Percentiles rank a stretch among this genome's conserved stretches.
Evolutionary conservation across 2,797 vertebrate genomes (phyloP).

Genomic region (Sebastes trivittatus): DNA sequence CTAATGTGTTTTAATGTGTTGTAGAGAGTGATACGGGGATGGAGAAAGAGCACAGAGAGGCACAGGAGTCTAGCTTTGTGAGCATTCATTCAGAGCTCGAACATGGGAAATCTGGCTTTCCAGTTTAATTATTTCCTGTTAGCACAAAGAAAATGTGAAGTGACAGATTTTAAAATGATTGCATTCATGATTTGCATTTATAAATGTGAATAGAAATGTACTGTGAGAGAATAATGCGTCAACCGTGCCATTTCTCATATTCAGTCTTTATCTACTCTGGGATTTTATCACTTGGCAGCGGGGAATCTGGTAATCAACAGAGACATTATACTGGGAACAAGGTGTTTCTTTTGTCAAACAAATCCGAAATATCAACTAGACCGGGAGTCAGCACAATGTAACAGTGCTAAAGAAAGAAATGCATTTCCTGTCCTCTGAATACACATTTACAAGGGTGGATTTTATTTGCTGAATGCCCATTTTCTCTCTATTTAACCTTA

Average conservation of each 20-base stretch:
- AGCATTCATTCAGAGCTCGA: slow-evolving; percentile 41
- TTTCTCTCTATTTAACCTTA: slow-evolving; percentile 59
- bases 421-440: slow-evolving; percentile 50
- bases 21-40: slow-evolving; percentile 37
- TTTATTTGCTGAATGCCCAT: slow-evolving; percentile 50
- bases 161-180: slow-evolving; percentile 58
- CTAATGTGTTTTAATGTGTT: slow-evolving; percentile 57
- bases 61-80: slow-evolving; percentile 17
- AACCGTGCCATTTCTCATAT: slow-evolving; percentile 38
- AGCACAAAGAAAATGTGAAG: slow-evolving; percentile 45
- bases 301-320: slow-evolving; percentile 52
- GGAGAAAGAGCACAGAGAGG: slow-evolving; percentile 32
- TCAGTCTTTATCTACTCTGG: slow-evolving; percentile 48
- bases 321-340: slow-evolving; percentile 61
- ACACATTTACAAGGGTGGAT: slow-evolving; percentile 37
- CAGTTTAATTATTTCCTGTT: slow-evolving; percentile 59
- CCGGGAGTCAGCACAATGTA: slow-evolving; percentile 70
- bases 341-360: slow-evolving; percentile 68
- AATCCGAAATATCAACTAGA: slow-evolving; percentile 53
- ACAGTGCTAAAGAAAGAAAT: slow-evolving; percentile 54
- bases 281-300: slow-evolving; percentile 62
- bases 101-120: slow-evolving; percentile 30
- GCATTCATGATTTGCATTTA: slow-evolving; percentile 55
- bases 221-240: slow-evolving; percentile 25
- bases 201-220: slow-evolving; percentile 42